A percentile compares a stretch with the other conserved stretches of the same genome.
Evolutionary conservation across 92 coral and sea anemone species (phyloP).

Genomic region (Bergia puertoricense): DNA sequence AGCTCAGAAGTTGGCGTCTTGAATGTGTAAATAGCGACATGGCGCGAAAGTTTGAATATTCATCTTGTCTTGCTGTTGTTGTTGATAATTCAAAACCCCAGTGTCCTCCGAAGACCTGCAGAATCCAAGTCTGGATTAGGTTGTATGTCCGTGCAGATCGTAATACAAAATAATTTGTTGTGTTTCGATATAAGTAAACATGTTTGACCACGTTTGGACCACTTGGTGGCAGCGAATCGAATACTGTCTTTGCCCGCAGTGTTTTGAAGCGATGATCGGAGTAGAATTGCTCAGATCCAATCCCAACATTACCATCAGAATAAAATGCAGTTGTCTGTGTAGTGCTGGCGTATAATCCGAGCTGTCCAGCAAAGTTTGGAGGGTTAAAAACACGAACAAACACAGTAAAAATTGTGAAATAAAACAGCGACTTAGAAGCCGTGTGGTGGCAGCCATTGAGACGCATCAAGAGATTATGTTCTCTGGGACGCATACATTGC

Average conservation of each 20-base stretch:
- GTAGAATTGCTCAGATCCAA: constrained; percentile 12
- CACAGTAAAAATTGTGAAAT: background rate
- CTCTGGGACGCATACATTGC: no score
- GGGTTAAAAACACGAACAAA: background rate
- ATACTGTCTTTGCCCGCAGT: constrained; percentile 13
- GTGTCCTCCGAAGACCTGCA: no score
- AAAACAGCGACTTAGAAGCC: background rate
- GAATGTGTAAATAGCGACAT: no score
- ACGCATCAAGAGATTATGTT: background rate
- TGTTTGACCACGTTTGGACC: constrained; percentile 21
- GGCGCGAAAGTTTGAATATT: no score
- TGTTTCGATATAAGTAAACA: constrained; percentile 19
- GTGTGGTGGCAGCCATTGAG: background rate
- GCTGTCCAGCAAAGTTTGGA: background rate
- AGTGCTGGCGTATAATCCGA: background rate
- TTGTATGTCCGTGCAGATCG: no score
- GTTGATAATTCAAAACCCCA: no score
- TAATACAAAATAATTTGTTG: background rate
- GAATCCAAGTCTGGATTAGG: no score
- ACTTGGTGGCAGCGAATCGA: constrained; percentile 16
- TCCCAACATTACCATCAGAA: background rate
- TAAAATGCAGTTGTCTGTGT: background rate
- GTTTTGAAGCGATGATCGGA: background rate
- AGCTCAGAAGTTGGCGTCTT: no score
- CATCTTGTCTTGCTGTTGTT: no score